Conservation (phyloP, 2,113 vertebrate genomes). For the Circaetus gallicus region DNA sequence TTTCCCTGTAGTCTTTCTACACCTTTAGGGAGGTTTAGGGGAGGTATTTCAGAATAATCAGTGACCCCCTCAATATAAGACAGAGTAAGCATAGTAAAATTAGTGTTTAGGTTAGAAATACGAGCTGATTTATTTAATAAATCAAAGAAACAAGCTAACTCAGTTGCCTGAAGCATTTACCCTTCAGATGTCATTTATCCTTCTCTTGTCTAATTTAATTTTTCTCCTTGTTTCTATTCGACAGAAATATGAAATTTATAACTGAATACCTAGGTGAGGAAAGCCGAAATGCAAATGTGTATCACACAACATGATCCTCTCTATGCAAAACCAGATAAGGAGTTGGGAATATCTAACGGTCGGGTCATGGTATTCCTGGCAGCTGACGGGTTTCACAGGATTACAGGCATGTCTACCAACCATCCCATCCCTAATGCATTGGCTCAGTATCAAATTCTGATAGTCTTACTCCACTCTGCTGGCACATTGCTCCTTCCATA, state of each 20-base stretch:
- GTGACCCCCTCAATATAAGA: background rate
- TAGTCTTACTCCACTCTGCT: background rate
- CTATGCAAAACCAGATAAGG: conserved; percentile 12
- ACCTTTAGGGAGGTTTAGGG: background rate
- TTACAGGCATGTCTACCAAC: background rate
- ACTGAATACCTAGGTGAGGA: background rate
- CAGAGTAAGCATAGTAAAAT: conserved; percentile 4
- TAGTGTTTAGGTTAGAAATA: conserved; percentile 21
- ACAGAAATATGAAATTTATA: conserved; percentile 15
- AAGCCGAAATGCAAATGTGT: background rate
- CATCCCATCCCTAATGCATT: background rate
- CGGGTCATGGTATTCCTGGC: background rate
- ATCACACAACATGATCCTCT: background rate
- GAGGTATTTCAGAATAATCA: conserved; percentile 32
- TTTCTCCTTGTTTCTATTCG: background rate
- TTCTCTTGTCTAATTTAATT: conserved; percentile 43
- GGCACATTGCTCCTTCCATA: background rate
- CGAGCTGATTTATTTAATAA: conserved; percentile 50
- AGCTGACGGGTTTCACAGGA: background rate
- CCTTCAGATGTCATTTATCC: conserved; percentile 10
- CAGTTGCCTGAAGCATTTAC: conserved; percentile 6
- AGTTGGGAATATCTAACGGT: background rate
- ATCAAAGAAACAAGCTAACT: conserved; percentile 20
- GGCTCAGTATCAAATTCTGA: background rate
- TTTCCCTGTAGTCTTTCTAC: conserved; percentile 11